Percentiles rank a stretch among this genome's conserved stretches.
phyloP scores from a whole-genome alignment of 2,797 vertebrate genomes.

The Merluccius polli region DNA sequence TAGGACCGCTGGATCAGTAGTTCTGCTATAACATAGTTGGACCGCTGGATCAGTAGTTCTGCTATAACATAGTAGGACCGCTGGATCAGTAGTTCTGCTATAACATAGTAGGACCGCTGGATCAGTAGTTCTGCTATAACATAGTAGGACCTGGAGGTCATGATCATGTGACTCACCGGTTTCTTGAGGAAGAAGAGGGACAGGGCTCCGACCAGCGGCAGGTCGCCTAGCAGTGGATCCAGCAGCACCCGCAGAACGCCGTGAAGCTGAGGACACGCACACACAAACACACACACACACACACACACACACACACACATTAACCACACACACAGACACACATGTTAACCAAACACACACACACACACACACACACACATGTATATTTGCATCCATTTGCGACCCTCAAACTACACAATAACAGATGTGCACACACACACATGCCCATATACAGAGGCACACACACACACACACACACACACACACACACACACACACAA shows the following conservation, averaged over 20 bases:
- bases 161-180: constrained; percentile 78
- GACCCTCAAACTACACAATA: too few species aligned
- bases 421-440: neutral
- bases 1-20: too few species aligned
- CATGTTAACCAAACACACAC: constrained; percentile 14
- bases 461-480: neutral
- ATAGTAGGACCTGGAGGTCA: neutral
- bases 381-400: too few species aligned
- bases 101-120: too few species aligned
- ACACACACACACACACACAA: neutral
- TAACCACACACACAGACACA: constrained; percentile 20
- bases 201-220: constrained; percentile 90
- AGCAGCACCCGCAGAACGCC: constrained; percentile 93
- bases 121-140: too few species aligned
- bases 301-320: neutral
- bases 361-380: constrained; percentile 7
- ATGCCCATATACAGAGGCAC: neutral
- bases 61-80: too few species aligned
- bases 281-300: constrained; percentile 18
- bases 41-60: too few species aligned
- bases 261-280: constrained; percentile 79
- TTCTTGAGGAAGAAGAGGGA: constrained; percentile 97
- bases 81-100: too few species aligned
- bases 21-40: too few species aligned
- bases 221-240: constrained; percentile 92